Base-by-base conservation (phyloP, 2,888 invertebrate genomes). In the Hirtodrosophila alboralis region DNA sequence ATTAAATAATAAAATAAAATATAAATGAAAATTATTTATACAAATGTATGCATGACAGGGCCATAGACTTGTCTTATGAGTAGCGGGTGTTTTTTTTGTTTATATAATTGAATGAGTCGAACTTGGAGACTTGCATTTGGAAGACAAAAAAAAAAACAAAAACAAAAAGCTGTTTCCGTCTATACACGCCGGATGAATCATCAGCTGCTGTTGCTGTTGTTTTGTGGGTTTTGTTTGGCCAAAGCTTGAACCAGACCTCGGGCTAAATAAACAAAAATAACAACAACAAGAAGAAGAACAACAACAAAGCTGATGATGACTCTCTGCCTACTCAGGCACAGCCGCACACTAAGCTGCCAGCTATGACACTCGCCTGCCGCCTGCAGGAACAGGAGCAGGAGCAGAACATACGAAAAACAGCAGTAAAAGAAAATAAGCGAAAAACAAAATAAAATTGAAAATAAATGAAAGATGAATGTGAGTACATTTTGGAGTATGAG, bases 401-500 rank as follows among this genome's bases (percentile, higher is more conserved):
- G 10, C 34, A 51, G 27, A 28, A 18, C 18, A 5, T 5, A 18
- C n/a, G 18, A 21, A 27, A 58, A 37, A 64, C 26, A 45, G 58
- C 23, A 23, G 23, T 23, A 8, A 53, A 44, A 31, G 44, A 34
- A 58, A 69, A 68, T 58, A 47, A 47, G 70, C 59, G 26, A 69
- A 59, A 69, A 59, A n/a, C n/a, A n/a, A n/a, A n/a, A n/a, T n/a
- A n/a, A n/a, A 48, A 56, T 58, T 47, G 36, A 37, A 26, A 56
- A 23, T 54, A 26, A 48, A 51, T 45, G 21, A 37, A 48, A 63
- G 60, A 69, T 60, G 69, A 69, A 69, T 70, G 60, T 65, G 51
- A 70, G 43, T 68, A 59, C 68, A 38, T 59, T 68, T 69, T 36
- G 13, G 14, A 34, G n/a, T 48, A 23, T 33, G 60, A 53, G 48